These are phyloP conservation scores for Tiliqua scincoides DNA, from an alignment of 2,113 vertebrate genomes.

Conservation along the genomic window DNA sequence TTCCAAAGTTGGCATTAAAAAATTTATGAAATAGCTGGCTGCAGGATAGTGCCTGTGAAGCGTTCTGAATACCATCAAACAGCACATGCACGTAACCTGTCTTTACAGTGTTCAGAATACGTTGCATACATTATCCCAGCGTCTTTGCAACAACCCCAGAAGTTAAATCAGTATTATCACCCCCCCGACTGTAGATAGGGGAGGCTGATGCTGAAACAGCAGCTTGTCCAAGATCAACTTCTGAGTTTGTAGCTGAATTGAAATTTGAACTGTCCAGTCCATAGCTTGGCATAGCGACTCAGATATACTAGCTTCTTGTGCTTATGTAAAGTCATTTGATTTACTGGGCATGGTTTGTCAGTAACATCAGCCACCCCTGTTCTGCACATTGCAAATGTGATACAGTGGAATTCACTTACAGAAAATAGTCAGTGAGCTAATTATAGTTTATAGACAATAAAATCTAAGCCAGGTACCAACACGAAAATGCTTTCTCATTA, in stretches of 20 bases:
- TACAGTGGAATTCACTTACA: background rate
- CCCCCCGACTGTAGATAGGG: background rate
- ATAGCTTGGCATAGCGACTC: background rate
- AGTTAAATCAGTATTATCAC: background rate
- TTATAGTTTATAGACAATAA: background rate
- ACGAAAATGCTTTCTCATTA: conserved; percentile 37
- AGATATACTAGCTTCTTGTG: background rate
- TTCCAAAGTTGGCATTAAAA: too few relatives aligned
- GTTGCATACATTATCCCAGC: too few relatives aligned
- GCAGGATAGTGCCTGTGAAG: too few relatives aligned
- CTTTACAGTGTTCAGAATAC: too few relatives aligned
- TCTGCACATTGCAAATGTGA: background rate
- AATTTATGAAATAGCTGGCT: too few relatives aligned
- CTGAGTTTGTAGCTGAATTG: background rate
- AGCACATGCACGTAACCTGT: too few relatives aligned
- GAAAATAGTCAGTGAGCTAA: background rate
- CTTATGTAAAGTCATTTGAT: background rate
- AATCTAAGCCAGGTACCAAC: background rate
- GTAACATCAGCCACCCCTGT: background rate
- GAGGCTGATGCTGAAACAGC: background rate
- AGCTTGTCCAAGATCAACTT: background rate
- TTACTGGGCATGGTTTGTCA: background rate
- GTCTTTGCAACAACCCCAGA: background rate
- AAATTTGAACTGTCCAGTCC: background rate
- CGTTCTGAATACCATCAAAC: too few relatives aligned